phyloP scores from a whole-genome alignment of 2,797 vertebrate species.

The Peromyscus attwateri region DNA sequence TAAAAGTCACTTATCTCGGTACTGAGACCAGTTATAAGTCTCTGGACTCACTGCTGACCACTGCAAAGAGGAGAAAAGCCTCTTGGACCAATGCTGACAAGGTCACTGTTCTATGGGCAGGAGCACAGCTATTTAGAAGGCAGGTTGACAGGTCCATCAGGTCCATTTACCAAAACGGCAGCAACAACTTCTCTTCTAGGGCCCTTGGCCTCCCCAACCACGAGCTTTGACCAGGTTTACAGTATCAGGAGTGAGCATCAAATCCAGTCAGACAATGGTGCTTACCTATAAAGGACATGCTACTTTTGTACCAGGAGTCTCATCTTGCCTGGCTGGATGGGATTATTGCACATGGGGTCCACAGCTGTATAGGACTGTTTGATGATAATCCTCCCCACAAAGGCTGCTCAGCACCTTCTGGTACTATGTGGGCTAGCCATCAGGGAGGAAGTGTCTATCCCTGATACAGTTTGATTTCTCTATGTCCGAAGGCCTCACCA shows the following conservation, averaged over 20 bases:
- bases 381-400: neutral
- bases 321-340: neutral
- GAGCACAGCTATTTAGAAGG: neutral
- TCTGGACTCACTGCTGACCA: neutral
- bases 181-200: neutral
- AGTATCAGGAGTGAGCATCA: neutral
- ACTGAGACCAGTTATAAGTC: neutral
- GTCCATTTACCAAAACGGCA: neutral
- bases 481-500: neutral
- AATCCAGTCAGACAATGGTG: neutral
- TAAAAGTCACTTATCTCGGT: neutral
- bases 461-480: neutral
- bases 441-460: neutral
- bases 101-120: neutral
- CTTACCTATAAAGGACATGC: neutral
- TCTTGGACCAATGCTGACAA: neutral
- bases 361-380: neutral
- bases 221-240: neutral
- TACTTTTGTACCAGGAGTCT: neutral
- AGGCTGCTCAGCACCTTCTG: neutral
- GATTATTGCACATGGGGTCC: neutral
- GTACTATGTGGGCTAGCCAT: neutral
- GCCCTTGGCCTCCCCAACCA: neutral
- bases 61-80: neutral
- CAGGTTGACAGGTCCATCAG: neutral